A percentile compares a stretch with the other conserved stretches of the same genome.
phyloP scores from a whole-genome alignment of 1,140 invertebrate species.

The Matsumurasca onukii region DNA sequence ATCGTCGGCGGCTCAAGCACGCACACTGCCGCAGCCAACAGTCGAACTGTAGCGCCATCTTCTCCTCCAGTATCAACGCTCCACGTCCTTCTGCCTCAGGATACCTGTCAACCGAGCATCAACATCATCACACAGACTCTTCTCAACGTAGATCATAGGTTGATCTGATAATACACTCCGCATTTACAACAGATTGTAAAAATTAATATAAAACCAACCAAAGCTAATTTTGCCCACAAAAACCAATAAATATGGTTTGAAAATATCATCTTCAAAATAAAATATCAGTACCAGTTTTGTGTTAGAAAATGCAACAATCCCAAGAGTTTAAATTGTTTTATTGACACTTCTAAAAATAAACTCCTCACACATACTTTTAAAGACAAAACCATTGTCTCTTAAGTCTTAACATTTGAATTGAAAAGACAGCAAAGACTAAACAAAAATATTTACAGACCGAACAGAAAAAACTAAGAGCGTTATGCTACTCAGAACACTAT shows the following conservation, averaged over 20 bases:
- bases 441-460: too few relatives aligned
- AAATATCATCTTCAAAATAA: neutral
- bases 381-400: too few relatives aligned
- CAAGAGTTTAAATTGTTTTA: too few relatives aligned
- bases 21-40: constrained; percentile 61
- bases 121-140: neutral
- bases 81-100: constrained; percentile 81
- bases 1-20: constrained; percentile 56
- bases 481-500: too few relatives aligned
- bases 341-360: too few relatives aligned
- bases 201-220: neutral
- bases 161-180: neutral
- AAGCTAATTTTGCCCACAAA: neutral
- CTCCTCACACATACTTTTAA: too few relatives aligned
- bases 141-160: neutral
- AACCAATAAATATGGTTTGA: neutral
- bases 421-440: too few relatives aligned
- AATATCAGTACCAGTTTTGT: too few relatives aligned
- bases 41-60: constrained; percentile 79
- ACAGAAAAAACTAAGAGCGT: too few relatives aligned
- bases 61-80: constrained; percentile 82
- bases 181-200: neutral
- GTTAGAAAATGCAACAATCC: too few relatives aligned
- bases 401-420: too few relatives aligned
- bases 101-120: constrained; percentile 41